Evolutionary conservation across 1,140 invertebrate species (phyloP), one percentile per base, ranked within the genome.

Genomic region (Calephelis virginiensis): DNA sequence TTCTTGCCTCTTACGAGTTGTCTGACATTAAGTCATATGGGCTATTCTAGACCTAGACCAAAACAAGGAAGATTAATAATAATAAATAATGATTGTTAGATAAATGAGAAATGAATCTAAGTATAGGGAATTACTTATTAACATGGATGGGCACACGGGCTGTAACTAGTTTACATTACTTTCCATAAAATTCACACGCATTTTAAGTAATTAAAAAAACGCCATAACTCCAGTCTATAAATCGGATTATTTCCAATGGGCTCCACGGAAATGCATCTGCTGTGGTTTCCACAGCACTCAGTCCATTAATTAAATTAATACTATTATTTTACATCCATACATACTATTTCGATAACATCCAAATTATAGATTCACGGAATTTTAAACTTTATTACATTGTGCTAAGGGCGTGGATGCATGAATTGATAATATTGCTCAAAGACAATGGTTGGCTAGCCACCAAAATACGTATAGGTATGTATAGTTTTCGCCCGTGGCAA

Each of bases 251-350:
- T 66, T 48, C 61, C 63, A 64, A 61, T 68, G 66, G 64, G 63
- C 63, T 48, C 49, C 64, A 69, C 47, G 60, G 49, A 48, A 65
- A 71, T 64, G 61, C 68, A 68, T 63, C 50, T 71, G 66, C 67
- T 64, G 62, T 66, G 69, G 72, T 74, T 68, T 56, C 11, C 64
- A 45, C 61, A 71, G 49, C 64, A 62, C 68, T 64, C 68, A 59
- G 64, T 75, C 66, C 68, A 72, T 72, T 75, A 75, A 72, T 75
- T 75, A 69, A 75, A 75, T 75, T 75, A 72, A 75, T 75, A 72
- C 64, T 64, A 61, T 75, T 69, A 70, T 70, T 75, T 75, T 72
- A 75, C 67, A 75, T 71, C 61, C 53, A 59, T 59, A 59, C 12
- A 37, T 59, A 43, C 40, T 43, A 59, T 59, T 59, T 59, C 37